Base-by-base conservation (phyloP, 2,113 vertebrate genomes). In the Vimba vimba region DNA sequence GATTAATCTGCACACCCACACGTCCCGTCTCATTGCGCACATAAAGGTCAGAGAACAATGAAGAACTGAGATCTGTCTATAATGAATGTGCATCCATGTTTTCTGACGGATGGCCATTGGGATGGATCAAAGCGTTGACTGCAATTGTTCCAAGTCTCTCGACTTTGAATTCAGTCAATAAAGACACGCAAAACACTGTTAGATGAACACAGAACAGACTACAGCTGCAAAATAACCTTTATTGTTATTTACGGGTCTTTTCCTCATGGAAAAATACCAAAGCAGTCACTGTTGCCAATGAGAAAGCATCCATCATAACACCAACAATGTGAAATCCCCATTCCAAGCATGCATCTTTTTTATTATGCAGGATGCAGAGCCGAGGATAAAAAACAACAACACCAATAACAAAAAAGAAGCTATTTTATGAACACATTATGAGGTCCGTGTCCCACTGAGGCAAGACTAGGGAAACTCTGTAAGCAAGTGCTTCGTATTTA, bases 11-110 rank as follows among this genome's bases (percentile, higher is more conserved):
- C 39, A 80, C 59, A 47, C 59, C 15, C 59, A 80, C 59, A 1
- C 17, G n/a, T 25, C 36, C n/a, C 0, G 59, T 27, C 79, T 80
- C n/a, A 80, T 66, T 80, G 66, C 13, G 4, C 13, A 64, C 23
- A 43, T 30, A 80, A 64, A 64, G n/a, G 59, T 69, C 80, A 69
- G 62, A 52, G 25, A 69, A 52, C 25, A 69, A 82, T 47, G 55
- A 66, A 30, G 8, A 82, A 82, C 62, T 0, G 3, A 47, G 45
- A 30, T n/a, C 21, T 0, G 17, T 36, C 43, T n/a, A 6, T 52
- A 69, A 69, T 82, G 64, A 82, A 68, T 60, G 60, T 13, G 45
- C 27, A 19, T 52, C 45, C 62, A 47, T 68, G 64, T 55, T 68
- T 43, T 79, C 30, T 39, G 76, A 59, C 76, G 50, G 74, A 50